These are phyloP conservation scores for Alcis repandata DNA, from an alignment of 2,888 invertebrate genomes.

Conservation along the genomic window DNA sequence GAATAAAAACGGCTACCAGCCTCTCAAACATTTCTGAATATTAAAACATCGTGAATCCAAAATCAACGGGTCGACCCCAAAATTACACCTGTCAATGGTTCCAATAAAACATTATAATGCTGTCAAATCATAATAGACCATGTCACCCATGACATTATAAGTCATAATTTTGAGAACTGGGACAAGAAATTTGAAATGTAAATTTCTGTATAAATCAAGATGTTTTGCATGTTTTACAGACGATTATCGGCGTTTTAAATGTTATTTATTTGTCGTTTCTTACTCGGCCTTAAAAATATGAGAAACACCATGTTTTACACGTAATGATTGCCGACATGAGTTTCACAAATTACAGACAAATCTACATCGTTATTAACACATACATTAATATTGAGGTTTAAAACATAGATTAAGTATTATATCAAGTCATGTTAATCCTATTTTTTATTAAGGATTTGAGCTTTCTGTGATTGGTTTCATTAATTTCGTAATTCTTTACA, in stretches of 20 bases:
- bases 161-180: conserved; percentile 44
- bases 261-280: conserved; percentile 33
- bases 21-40: conserved; percentile 28
- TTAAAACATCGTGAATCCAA: conserved; percentile 33
- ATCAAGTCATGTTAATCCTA: too few relatives aligned
- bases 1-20: background rate
- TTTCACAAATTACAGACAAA: background rate
- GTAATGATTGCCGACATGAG: conserved; percentile 1
- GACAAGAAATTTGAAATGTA: conserved; percentile 30
- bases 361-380: background rate
- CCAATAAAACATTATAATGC: conserved; percentile 42
- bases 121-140: conserved; percentile 43
- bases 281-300: conserved; percentile 22
- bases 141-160: conserved; percentile 41
- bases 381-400: too few relatives aligned
- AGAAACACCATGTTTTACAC: conserved; percentile 24
- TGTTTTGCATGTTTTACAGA: conserved; percentile 35
- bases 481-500: too few relatives aligned
- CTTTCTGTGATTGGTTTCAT: too few relatives aligned
- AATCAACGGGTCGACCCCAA: conserved; percentile 40
- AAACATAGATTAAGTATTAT: too few relatives aligned
- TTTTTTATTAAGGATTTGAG: too few relatives aligned
- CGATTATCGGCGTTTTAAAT: conserved; percentile 23
- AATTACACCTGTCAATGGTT: conserved; percentile 43
- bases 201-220: conserved; percentile 38